These are phyloP conservation scores for Mellilla xanthometata DNA, from an alignment of 2,888 invertebrate genomes.

Conservation along the genomic window DNA sequence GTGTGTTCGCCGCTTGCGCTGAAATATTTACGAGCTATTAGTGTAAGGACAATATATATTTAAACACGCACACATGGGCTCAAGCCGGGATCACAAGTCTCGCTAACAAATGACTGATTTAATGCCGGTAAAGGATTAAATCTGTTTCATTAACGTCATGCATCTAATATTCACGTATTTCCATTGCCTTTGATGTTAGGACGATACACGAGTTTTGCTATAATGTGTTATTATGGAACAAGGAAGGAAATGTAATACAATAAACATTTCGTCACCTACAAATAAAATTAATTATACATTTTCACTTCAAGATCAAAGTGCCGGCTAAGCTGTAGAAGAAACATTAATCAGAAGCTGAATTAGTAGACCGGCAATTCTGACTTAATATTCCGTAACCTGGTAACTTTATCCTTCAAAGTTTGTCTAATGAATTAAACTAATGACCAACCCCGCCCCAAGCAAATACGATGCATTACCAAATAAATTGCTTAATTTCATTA, in stretches of 20 bases:
- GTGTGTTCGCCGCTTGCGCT: slow-evolving; percentile 58
- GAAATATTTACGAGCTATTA: slow-evolving; percentile 81
- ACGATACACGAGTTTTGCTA: slow-evolving; percentile 21
- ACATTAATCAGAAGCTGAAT: not conserved
- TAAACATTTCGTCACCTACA: slow-evolving; percentile 19
- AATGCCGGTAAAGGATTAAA: slow-evolving; percentile 56
- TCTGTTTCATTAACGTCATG: slow-evolving; percentile 53
- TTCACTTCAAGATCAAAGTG: too few relatives aligned
- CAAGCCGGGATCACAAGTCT: slow-evolving; percentile 46
- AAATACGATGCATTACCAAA: slow-evolving; percentile 59
- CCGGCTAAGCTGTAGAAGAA: too few relatives aligned
- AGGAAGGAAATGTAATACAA: slow-evolving; percentile 23
- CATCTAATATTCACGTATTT: slow-evolving; percentile 41
- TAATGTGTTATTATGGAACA: slow-evolving; percentile 17
- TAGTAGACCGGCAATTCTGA: slow-evolving; percentile 1
- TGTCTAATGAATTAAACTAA: slow-evolving; percentile 35
- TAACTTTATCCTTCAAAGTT: slow-evolving; percentile 28
- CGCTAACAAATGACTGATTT: slow-evolving; percentile 69
- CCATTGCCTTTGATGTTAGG: slow-evolving; percentile 47
- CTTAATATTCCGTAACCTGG: slow-evolving; percentile 7
- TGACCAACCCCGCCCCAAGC: slow-evolving; percentile 51
- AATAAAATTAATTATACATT: slow-evolving; percentile 9
- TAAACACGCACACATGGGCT: slow-evolving; percentile 31
- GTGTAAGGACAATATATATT: slow-evolving; percentile 58
- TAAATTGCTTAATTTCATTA: slow-evolving; percentile 79